Percentiles rank a stretch among this genome's conserved stretches.
These are phyloP conservation scores for Leuciscus waleckii DNA, from an alignment of 2,797 vertebrate species.

Conservation along the genomic window DNA sequence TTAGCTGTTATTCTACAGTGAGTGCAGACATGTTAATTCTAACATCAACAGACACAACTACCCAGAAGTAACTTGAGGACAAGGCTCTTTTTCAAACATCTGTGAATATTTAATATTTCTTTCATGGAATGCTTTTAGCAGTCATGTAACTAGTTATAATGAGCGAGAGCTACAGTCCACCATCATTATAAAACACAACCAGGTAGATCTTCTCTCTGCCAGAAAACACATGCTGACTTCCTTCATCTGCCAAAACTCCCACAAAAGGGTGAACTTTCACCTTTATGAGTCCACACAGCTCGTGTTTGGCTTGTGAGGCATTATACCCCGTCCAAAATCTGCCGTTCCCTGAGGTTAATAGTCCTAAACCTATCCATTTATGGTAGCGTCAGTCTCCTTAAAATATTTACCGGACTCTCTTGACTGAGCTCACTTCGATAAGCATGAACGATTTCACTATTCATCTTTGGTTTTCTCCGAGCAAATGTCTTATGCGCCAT, in stretches of 20 bases:
- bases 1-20: conserved; percentile 8
- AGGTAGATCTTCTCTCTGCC: conserved; percentile 58
- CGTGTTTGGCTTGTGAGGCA: conserved; percentile 34
- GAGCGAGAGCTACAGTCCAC: conserved; percentile 53
- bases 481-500: background rate
- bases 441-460: background rate
- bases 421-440: conserved; percentile 20
- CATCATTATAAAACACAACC: conserved; percentile 63
- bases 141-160: conserved; percentile 54
- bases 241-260: conserved; percentile 53
- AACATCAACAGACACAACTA: conserved; percentile 43
- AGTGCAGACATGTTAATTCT: conserved; percentile 44
- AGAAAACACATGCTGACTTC: conserved; percentile 57
- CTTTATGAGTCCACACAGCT: conserved; percentile 44
- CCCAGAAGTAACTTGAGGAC: conserved; percentile 55
- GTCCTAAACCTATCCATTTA: conserved; percentile 30
- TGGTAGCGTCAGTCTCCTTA: conserved; percentile 7
- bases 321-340: conserved; percentile 38
- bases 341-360: conserved; percentile 31
- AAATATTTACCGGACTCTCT: conserved; percentile 10
- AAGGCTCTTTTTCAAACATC: conserved; percentile 55
- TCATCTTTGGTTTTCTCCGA: conserved; percentile 1
- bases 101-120: conserved; percentile 62
- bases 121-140: conserved; percentile 44
- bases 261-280: conserved; percentile 55